These are phyloP conservation scores for Dipus sagitta DNA, from an alignment of 2,797 vertebrate genomes.

Conservation along the genomic window DNA sequence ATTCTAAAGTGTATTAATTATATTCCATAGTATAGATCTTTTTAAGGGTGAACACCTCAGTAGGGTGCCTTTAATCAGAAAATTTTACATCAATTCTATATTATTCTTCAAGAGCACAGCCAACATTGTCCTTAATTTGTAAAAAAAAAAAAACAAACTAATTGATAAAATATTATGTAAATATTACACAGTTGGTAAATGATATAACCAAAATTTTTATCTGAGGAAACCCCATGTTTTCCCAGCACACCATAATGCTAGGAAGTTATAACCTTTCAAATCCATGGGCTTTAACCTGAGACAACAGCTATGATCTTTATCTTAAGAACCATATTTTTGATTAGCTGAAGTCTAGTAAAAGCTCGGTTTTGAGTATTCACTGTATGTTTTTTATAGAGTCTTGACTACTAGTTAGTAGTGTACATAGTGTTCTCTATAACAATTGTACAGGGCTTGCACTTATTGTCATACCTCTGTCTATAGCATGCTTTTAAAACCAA, in stretches of 20 bases:
- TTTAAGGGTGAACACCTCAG: not conserved
- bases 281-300: not conserved
- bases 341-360: too few species aligned
- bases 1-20: conserved; percentile 9
- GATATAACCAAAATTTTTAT: not conserved
- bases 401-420: too few species aligned
- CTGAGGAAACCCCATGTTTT: not conserved
- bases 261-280: not conserved
- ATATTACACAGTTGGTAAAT: not conserved
- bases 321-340: not conserved
- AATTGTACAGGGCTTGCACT: too few species aligned
- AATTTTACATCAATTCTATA: not conserved
- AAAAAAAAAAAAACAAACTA: not conserved
- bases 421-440: too few species aligned
- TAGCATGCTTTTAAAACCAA: not conserved
- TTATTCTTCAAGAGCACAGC: not conserved
- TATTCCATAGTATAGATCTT: not conserved
- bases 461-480: too few species aligned
- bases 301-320: not conserved
- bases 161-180: not conserved
- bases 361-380: too few species aligned
- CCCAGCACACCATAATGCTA: not conserved
- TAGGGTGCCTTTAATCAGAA: not conserved
- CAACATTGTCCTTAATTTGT: not conserved
- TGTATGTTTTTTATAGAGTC: too few species aligned